A percentile compares a stretch with the other conserved stretches of the same genome.
These are phyloP conservation scores for Amblyopsis rosae DNA, from an alignment of 2,113 vertebrate genomes.

Conservation along the genomic window DNA sequence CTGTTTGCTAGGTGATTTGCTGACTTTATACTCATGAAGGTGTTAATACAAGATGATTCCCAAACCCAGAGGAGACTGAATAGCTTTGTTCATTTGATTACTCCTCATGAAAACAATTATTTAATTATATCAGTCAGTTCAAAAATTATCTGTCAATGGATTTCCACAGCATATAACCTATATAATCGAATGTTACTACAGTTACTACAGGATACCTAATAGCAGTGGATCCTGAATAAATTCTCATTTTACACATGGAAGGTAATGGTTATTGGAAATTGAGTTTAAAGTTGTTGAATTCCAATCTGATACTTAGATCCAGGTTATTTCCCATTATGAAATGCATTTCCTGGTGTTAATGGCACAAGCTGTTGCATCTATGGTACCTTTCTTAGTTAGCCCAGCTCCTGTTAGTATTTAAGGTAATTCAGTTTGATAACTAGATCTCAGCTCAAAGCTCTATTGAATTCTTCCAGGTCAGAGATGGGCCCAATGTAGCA, in stretches of 20 bases:
- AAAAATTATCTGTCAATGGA: constrained; percentile 33
- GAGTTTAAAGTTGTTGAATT: constrained; percentile 4
- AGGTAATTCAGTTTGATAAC: constrained; percentile 68
- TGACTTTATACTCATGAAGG: constrained; percentile 42
- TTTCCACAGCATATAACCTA: constrained; percentile 32
- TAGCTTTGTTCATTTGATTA: constrained; percentile 59
- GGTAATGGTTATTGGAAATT: background rate
- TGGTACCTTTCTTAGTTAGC: constrained; percentile 23
- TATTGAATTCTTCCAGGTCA: constrained; percentile 68
- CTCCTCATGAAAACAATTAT: constrained; percentile 20
- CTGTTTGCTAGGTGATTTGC: constrained; percentile 60
- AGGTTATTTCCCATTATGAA: too few species aligned
- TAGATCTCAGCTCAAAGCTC: constrained; percentile 49
- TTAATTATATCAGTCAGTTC: constrained; percentile 51
- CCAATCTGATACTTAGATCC: background rate
- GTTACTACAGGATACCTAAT: background rate
- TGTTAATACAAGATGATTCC: constrained; percentile 50
- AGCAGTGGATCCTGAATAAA: constrained; percentile 6
- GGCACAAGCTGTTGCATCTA: constrained; percentile 28
- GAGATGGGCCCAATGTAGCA: constrained; percentile 63
- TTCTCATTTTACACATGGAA: background rate
- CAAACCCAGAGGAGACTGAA: constrained; percentile 26
- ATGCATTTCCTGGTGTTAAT: constrained; percentile 16
- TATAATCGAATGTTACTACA: constrained; percentile 5
- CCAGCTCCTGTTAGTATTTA: constrained; percentile 44